Conservation (phyloP, 2,888 invertebrate genomes). For the Calephelis perditalis region DNA sequence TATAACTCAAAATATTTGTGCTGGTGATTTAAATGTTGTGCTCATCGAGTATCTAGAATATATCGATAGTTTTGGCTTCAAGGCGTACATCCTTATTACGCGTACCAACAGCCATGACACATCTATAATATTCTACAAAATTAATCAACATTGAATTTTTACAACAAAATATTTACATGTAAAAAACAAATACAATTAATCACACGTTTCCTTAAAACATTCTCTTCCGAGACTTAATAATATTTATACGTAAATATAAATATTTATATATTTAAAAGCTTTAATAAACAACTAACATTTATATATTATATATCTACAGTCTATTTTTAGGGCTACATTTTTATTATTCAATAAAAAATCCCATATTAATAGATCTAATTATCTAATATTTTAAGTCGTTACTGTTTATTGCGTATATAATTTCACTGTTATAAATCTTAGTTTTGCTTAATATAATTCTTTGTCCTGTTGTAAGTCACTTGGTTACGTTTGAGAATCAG, state of each 20-base stretch:
- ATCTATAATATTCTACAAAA: conserved; percentile 35
- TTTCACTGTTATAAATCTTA: conserved; percentile 11
- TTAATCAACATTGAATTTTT: conserved; percentile 20
- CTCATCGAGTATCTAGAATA: background rate
- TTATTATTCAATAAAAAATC: conserved; percentile 31
- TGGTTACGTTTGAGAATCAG: conserved; percentile 15
- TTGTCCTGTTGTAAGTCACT: conserved; percentile 20
- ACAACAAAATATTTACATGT: conserved; percentile 26
- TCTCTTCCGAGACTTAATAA: conserved; percentile 17
- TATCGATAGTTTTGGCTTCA: conserved; percentile 17
- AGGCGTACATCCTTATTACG: conserved; percentile 16
- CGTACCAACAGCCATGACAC: conserved; percentile 39
- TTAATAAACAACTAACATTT: conserved; percentile 63
- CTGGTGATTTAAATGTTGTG: conserved; percentile 6
- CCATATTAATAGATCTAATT: conserved; percentile 16
- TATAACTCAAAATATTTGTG: conserved; percentile 2
- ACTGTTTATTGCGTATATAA: conserved; percentile 16
- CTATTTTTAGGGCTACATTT: conserved; percentile 57
- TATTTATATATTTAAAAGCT: conserved; percentile 47
- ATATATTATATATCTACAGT: conserved; percentile 64
- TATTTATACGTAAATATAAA: conserved; percentile 32
- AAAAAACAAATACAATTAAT: conserved; percentile 17
- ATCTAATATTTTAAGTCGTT: conserved; percentile 11
- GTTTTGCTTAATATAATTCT: conserved; percentile 18
- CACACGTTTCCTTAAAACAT: conserved; percentile 13